Percentiles rank a stretch among this genome's conserved stretches.
These are phyloP conservation scores for Enteromius trimaculatus DNA, from an alignment of 2,797 vertebrate species.

Conservation along the genomic window DNA sequence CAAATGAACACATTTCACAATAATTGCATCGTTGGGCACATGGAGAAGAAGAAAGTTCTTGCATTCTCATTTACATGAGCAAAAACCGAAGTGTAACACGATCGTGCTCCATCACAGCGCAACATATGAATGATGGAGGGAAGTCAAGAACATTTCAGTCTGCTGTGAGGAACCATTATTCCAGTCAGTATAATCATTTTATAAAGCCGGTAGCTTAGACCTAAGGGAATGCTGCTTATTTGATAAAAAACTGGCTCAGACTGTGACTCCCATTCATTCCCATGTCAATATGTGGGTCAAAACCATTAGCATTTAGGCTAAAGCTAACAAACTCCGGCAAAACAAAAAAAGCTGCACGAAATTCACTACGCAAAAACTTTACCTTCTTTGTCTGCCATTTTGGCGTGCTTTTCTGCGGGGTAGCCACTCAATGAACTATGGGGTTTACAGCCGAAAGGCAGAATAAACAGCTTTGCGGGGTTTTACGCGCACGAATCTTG, in stretches of 20 bases:
- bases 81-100: background rate
- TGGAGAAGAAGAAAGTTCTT: background rate
- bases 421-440: background rate
- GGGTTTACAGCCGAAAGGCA: background rate
- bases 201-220: background rate
- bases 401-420: constrained; percentile 1
- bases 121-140: constrained; percentile 25
- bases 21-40: background rate
- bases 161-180: background rate
- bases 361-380: constrained; percentile 22
- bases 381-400: constrained; percentile 66
- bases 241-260: background rate
- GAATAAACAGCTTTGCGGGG: background rate
- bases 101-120: background rate
- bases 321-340: constrained; percentile 30
- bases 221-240: background rate
- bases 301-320: constrained; percentile 37
- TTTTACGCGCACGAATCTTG: constrained; percentile 4
- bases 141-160: background rate
- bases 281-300: constrained; percentile 1
- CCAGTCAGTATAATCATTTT: background rate
- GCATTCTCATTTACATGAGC: background rate
- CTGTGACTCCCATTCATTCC: constrained; percentile 36
- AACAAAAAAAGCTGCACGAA: constrained; percentile 34
- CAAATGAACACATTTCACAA: background rate